Base-by-base conservation (phyloP, 23 tunicate genomes). In the Styela plicata region DNA sequence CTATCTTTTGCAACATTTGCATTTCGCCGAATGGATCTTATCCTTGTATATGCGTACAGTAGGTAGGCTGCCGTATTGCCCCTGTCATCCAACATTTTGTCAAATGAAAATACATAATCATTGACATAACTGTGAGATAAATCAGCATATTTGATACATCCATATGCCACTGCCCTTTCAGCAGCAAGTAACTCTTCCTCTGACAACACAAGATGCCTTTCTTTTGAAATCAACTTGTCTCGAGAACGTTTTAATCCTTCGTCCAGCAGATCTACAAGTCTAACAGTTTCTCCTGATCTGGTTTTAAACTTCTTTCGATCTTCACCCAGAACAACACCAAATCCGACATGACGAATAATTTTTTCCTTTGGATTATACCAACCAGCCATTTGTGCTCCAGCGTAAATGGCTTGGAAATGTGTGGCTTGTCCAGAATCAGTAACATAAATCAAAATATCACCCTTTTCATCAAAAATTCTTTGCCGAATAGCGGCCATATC, bases 1-100 rank as follows among this genome's bases (percentile, higher is more conserved):
- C 80, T 86, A 66, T 79, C 85, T 32, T 37, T 69, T 37, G 70
- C 79, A 2, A 89, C 85, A 24, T 86, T 78, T 2, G 97, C 97
- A 31, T 36, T 75, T 32, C 97, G 35, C 2, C 86, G 34, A 22
- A 91, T 91, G 64, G 97, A 91, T 62, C 94, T 84, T 62, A 94
- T 94, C 74, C 95, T 74, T 23, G 99, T 94, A 63, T 86, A 94
- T 5, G 91, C 91, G 75, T 89, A 94, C 22, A 94, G 85, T 52
- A 94, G 79, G 62, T 94, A 94, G 2, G 95, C 95, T 20, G 94
- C 95, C n/a, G 99, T 94, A 86, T 94, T 94, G n/a, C 94, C 99
- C 33, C 95, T 74, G 74, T 88, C 94, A 57, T 89, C 99, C 63
- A 93, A 70, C 98, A 93, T 93, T 66, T 93, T 88, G 69, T 93